Conservation (phyloP, 2,113 vertebrate genomes). For the mouse (Mus musculus) region DNA sequence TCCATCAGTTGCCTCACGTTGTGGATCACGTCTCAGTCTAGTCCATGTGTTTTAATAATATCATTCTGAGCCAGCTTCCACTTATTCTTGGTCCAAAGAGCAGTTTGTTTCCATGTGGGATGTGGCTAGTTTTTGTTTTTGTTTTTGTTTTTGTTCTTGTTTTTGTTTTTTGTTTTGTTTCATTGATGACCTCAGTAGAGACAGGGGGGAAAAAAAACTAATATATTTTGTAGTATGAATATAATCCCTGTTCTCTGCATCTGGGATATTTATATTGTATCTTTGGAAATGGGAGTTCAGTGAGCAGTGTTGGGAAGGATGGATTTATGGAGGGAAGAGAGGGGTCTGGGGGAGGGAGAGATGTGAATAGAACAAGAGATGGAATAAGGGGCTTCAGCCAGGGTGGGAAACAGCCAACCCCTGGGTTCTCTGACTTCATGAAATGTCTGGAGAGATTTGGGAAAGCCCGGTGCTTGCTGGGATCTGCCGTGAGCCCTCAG, state of each 20-base stretch:
- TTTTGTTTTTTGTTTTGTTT: slow-evolving; percentile 59
- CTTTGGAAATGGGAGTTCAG: slow-evolving; percentile 46
- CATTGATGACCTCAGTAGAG: slow-evolving; percentile 78
- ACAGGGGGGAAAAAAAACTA: slow-evolving; percentile 80
- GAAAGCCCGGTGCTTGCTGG: not conserved
- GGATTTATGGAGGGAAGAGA: not conserved
- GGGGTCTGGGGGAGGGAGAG: not conserved
- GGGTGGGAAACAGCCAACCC: slow-evolving; percentile 18
- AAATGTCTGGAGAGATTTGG: slow-evolving; percentile 47
- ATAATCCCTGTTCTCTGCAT: slow-evolving; percentile 81
- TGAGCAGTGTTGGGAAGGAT: slow-evolving; percentile 15
- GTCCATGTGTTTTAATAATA: slow-evolving; percentile 73
- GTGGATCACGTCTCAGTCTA: slow-evolving; percentile 71
- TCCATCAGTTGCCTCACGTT: slow-evolving; percentile 80
- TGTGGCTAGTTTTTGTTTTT: slow-evolving; percentile 73
- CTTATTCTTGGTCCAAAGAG: slow-evolving; percentile 87
- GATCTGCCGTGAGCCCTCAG: not conserved
- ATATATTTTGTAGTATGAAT: slow-evolving; percentile 86
- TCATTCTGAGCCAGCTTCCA: slow-evolving; percentile 86
- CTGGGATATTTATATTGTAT: slow-evolving; percentile 75
- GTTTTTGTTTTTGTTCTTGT: slow-evolving; percentile 67
- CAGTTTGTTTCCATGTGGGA: slow-evolving; percentile 72
- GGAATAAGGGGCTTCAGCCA: not conserved
- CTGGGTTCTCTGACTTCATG: not conserved
- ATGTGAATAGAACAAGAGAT: not conserved